A percentile compares a stretch with the other conserved stretches of the same genome.
These are phyloP conservation scores for Apostichopus japonicus DNA, from an alignment of 35 echinoderm and acorn worm genomes.

Conservation along the genomic window DNA sequence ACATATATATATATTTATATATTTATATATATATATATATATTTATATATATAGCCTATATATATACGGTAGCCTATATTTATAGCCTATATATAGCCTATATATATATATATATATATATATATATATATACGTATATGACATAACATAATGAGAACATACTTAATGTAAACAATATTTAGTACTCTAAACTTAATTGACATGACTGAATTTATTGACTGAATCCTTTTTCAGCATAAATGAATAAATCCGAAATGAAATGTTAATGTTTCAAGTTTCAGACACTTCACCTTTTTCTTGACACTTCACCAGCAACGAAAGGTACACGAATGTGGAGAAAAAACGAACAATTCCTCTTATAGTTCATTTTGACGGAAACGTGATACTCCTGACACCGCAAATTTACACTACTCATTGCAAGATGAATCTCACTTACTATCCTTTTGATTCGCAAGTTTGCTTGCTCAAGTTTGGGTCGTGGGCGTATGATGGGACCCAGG, in stretches of 20 bases:
- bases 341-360: slow-evolving; percentile 42
- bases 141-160: no score
- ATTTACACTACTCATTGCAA: slow-evolving; percentile 76
- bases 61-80: no score
- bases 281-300: background rate
- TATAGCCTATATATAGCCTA: no score
- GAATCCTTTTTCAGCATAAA: background rate
- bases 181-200: background rate
- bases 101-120: no score
- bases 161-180: background rate
- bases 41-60: no score
- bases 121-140: no score
- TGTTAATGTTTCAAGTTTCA: background rate
- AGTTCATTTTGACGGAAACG: slow-evolving; percentile 53
- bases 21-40: no score
- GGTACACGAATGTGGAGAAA: background rate
- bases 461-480: slow-evolving; percentile 80
- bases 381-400: slow-evolving; percentile 59
- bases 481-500: slow-evolving; percentile 59
- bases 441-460: slow-evolving; percentile 80
- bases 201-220: background rate
- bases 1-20: no score
- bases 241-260: no score
- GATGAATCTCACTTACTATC: slow-evolving; percentile 81
- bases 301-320: slow-evolving; percentile 10